These are phyloP conservation scores for Takifugu rubripes DNA, from an alignment of 2,797 vertebrate genomes.

Conservation along the genomic window DNA sequence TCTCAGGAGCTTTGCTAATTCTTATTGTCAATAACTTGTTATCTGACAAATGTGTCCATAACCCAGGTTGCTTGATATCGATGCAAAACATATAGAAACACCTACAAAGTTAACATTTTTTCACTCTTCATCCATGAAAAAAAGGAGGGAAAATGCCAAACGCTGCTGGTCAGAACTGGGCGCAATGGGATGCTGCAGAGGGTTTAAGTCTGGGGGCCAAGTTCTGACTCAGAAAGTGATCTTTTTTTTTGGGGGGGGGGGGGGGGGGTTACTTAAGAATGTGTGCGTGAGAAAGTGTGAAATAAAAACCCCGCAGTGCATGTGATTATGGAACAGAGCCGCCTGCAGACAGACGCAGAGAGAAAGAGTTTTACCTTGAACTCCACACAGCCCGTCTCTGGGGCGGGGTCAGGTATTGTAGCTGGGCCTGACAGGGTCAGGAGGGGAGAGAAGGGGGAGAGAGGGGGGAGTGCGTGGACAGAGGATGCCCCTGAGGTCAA, in stretches of 20 bases:
- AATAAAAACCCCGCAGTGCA: constrained; percentile 58
- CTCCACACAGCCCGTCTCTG: constrained; percentile 65
- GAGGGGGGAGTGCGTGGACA: constrained; percentile 41
- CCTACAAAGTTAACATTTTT: too few relatives aligned
- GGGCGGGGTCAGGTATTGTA: constrained; percentile 69
- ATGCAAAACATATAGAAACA: too few relatives aligned
- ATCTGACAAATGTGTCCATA: too few relatives aligned
- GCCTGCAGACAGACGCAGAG: constrained; percentile 48
- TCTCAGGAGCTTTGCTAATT: too few relatives aligned
- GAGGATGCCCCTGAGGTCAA: constrained; percentile 59
- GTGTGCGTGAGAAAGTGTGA: constrained; percentile 38
- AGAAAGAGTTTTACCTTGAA: constrained; percentile 75
- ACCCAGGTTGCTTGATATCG: too few relatives aligned
- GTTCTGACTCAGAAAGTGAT: constrained; percentile 6
- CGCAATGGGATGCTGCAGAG: constrained; percentile 34
- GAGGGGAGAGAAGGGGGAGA: constrained; percentile 49
- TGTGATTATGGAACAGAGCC: constrained; percentile 57
- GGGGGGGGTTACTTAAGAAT: constrained; percentile 4
- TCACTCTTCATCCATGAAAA: background rate
- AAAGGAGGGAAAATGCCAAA: constrained; percentile 39
- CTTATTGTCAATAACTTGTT: too few relatives aligned
- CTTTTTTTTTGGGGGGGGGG: constrained; percentile 13
- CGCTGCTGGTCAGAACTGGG: constrained; percentile 12
- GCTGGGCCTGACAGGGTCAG: constrained; percentile 67
- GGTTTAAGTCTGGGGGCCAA: constrained; percentile 35